These are phyloP conservation scores for Drosophila persimilis DNA, from an alignment of 1,140 invertebrate species.

Conservation along the genomic window DNA sequence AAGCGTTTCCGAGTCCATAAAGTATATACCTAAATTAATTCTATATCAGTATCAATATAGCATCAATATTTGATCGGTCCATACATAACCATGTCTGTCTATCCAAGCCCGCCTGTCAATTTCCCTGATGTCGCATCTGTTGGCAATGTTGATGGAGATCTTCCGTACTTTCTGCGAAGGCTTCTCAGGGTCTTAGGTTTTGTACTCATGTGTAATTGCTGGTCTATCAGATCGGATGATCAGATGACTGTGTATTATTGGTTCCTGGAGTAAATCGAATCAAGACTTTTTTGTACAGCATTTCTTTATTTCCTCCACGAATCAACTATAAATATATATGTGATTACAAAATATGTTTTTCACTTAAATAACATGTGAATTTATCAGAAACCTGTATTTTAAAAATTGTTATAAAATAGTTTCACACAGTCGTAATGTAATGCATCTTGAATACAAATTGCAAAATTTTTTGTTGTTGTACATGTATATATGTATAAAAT, in stretches of 20 bases:
- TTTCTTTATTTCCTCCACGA: slow-evolving; percentile 45
- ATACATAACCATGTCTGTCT: too few species aligned
- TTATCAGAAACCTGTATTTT: slow-evolving; percentile 41
- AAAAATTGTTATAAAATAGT: slow-evolving; percentile 37
- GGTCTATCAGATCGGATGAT: not conserved
- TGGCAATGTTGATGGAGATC: too few species aligned
- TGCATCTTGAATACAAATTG: slow-evolving; percentile 6
- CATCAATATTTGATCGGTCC: too few species aligned
- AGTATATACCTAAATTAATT: too few species aligned
- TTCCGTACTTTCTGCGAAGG: too few species aligned
- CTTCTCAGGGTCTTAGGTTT: too few species aligned
- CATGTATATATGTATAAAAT: slow-evolving; percentile 4
- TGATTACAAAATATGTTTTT: slow-evolving; percentile 45
- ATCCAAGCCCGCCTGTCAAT: too few species aligned
- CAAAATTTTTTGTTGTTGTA: slow-evolving; percentile 7
- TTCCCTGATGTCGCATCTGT: too few species aligned
- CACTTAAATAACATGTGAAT: slow-evolving; percentile 41
- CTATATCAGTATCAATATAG: too few species aligned
- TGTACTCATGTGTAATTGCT: too few species aligned
- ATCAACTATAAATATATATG: slow-evolving; percentile 41
- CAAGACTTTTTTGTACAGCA: slow-evolving; percentile 11
- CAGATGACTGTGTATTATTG: not conserved
- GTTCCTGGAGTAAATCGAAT: not conserved
- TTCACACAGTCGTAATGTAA: slow-evolving; percentile 9
- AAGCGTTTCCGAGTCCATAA: too few species aligned